These are phyloP conservation scores for Eidolon helvum DNA, from an alignment of 2,113 vertebrate genomes.

Conservation along the genomic window DNA sequence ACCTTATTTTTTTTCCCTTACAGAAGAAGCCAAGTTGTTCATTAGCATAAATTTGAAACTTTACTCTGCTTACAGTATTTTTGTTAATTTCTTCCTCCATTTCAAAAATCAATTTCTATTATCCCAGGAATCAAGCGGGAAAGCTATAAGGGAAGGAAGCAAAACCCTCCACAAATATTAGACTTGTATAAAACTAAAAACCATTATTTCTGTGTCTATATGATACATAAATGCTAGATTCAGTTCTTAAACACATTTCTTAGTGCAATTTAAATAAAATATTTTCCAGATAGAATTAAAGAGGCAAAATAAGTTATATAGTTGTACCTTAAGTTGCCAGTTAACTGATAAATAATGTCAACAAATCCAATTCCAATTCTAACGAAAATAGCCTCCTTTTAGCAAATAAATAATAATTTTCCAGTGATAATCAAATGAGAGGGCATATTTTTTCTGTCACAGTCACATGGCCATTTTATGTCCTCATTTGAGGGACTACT, in stretches of 20 bases:
- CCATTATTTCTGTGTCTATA: not conserved
- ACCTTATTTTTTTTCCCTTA: not conserved
- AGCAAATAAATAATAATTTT: not conserved
- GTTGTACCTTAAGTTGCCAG: not conserved
- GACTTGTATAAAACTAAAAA: not conserved
- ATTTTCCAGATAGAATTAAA: conserved; percentile 4
- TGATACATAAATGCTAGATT: not conserved
- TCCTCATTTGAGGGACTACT: not conserved
- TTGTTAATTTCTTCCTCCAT: not conserved
- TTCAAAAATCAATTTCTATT: not conserved
- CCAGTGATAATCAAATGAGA: not conserved
- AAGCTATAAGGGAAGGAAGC: not conserved
- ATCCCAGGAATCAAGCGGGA: not conserved
- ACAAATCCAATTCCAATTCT: not conserved
- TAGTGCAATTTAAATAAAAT: not conserved
- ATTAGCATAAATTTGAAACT: not conserved
- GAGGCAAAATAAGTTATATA: not conserved
- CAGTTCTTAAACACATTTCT: not conserved
- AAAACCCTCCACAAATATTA: not conserved
- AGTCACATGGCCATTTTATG: not conserved
- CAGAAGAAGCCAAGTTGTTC: not conserved
- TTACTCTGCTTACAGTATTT: not conserved
- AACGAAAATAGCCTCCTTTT: not conserved
- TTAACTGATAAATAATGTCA: not conserved
- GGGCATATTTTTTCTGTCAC: not conserved